Evolutionary conservation across 2,113 vertebrate species (phyloP), one percentile per base, ranked within the genome.

Genomic region (Romanogobio albipinnatus): DNA sequence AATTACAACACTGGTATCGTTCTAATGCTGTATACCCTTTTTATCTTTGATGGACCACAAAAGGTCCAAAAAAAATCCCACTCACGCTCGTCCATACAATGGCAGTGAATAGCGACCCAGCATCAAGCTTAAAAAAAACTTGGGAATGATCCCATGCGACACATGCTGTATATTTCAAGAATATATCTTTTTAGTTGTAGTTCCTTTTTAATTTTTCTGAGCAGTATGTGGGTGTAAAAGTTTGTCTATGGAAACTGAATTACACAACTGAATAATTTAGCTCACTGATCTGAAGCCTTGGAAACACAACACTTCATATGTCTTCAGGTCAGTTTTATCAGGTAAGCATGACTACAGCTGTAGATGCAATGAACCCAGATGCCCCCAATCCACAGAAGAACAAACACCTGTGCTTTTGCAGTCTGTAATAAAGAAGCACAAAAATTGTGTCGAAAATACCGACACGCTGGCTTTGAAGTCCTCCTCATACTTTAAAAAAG

Each of bases 231-330:
- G 49, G 49, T 77, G 53, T 15, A 77, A 26, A n/a, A 9, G 53
- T 33, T 39, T 53, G 26, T 77, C 51, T 58, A 6, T 15, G 61
- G 76, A 59, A 58, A 51, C 49, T 47, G 58, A 73, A 86, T 81
- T 81, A 36, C 78, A 74, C 39, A 51, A 73, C 75, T 88, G 61
- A 89, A 89, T 89, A 83, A 89, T 88, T 88, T 85, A 89, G 59
- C 43, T 71, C 29, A 71, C 61, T 45, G 84, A 77, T 74, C 85
- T 76, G 66, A 80, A 85, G 77, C 73, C 73, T 51, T 77, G 81
- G 84, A 86, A 90, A 88, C 76, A 81, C 59, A 85, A 84, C 86
- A 75, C 85, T 49, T 76, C 43, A 74, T 61, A 75, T 47, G 22
- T 87, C 70, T 47, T 84, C 19, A 53, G 59, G 64, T 58, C 26